Base-by-base conservation (phyloP, 1,140 invertebrate genomes). In the Tetramorium simillimum region DNA sequence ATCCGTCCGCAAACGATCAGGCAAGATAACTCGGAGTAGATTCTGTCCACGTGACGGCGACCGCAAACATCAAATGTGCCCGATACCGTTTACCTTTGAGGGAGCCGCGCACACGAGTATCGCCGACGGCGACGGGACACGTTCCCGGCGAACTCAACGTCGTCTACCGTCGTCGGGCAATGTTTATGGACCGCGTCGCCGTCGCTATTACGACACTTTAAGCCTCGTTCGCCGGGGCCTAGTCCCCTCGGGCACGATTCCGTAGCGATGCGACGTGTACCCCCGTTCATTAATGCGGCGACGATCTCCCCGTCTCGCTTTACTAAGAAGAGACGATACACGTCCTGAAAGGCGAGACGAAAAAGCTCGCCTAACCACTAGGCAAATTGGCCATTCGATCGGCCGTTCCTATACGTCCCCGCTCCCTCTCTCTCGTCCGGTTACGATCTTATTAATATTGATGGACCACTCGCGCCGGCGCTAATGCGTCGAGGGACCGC, bases 381-480 rank as follows among this genome's bases (percentile, higher is more conserved):
- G 60, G 62, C 76, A 91, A 91, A 91, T 91, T 87, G 87, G 75
- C 67, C 73, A 43, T 84, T 63, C 72, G 86, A 87, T 78, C 90
- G 63, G 51, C 81, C 77, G 58, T 82, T 89, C 73, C 63, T 82
- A 46, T 63, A 65, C 89, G 28, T 65, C 56, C 84, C 69, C 69
- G 76, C 70, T 33, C 33, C 3, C 33, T 33, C 51, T 3, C 51
- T 16, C 51, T 24, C 80, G 87, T 89, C 65, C 86, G 78, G 78
- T 89, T 88, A 86, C 80, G 81, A 88, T 90, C 90, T 91, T 91
- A 90, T 92, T 91, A 91, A 90, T 92, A 92, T 92, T 91, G 91
- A 92, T 92, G 90, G 87, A 86, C 88, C 89, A 92, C 60, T 91
- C 78, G 91, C 85, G 76, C 85, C 80, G 86, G 89, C 82, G 90